Base-by-base conservation (phyloP, 2,797 vertebrate species). In the Esox lucius region DNA sequence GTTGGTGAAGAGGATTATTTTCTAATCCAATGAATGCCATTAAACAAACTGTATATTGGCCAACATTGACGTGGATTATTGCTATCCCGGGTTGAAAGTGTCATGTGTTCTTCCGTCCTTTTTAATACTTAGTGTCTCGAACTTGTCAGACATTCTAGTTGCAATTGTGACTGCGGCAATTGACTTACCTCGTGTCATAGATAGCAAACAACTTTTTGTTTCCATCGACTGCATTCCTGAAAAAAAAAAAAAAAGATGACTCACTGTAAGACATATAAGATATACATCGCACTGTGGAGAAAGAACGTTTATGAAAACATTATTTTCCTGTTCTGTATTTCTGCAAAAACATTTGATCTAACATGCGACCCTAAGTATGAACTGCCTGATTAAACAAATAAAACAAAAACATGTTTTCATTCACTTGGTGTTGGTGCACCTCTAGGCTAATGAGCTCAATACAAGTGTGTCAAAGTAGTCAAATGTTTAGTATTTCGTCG, bases 181-280 rank as follows among this genome's bases (percentile, higher is more conserved):
- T 56, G 31, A 73, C 59, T 48, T 73, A 99, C 97, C 96, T 96
- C 71, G 96, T 96, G 87, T 98, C 96, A 87, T 97, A 99, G 91
- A 98, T 96, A 80, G 95, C 94, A 83, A 97, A 96, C 67, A 98
- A 90, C 88, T 95, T 97, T 91, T 96, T 96, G 91, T 97, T 96
- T 90, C 96, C 96, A 85, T 98, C 95, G 84, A 96, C 94, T 67
- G 96, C 96, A 39, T 98, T 96, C 97, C 97, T 99, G 90, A 70
- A 94, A 94, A 87, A 87, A 83, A 82, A 70, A 94, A 94, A 87
- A 87, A 83, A 82, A 87, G 78, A 77, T 79, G 56, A 82, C 12
- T 68, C 24, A 13, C 68, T 46, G 22, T 1, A 3, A 26, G 3
- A 42, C 12, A 24, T 24, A 26, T 0, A n/a, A n/a, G n/a, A 69